A percentile compares a stretch with the other conserved stretches of the same genome.
Evolutionary conservation across 2,797 vertebrate genomes (phyloP).

Genomic region (Sylvia borin): DNA sequence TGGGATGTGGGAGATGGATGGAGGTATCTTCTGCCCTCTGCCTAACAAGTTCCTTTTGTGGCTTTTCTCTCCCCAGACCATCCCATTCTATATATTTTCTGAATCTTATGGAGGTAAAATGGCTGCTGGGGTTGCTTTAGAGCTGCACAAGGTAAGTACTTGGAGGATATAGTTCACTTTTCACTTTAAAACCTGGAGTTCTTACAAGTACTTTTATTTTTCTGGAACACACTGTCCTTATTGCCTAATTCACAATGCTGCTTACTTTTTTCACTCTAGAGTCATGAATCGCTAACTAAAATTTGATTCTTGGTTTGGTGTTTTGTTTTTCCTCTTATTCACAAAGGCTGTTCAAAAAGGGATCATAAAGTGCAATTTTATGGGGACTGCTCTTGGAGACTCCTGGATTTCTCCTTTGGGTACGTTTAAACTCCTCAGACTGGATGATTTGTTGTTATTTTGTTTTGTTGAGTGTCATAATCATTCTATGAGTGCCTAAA

Average conservation of each 20-base stretch:
- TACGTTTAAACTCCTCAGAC: slow-evolving; percentile 60
- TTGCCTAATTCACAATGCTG: not conserved
- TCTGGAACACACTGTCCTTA: not conserved
- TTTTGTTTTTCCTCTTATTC: not conserved
- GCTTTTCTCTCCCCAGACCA: slow-evolving; percentile 72
- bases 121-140: slow-evolving; percentile 88
- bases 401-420: slow-evolving; percentile 97
- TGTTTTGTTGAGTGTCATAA: not conserved
- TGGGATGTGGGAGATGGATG: not conserved
- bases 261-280: not conserved
- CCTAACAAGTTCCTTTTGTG: not conserved
- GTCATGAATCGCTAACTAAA: not conserved
- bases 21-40: not conserved
- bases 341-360: slow-evolving; percentile 82
- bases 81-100: slow-evolving; percentile 96
- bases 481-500: not conserved
- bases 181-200: not conserved
- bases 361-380: slow-evolving; percentile 87
- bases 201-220: not conserved
- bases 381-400: slow-evolving; percentile 92
- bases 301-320: not conserved
- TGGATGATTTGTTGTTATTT: not conserved
- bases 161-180: not conserved
- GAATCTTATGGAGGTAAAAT: slow-evolving; percentile 98
- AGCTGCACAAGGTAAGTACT: slow-evolving; percentile 83